Base-by-base conservation (phyloP, 2,113 vertebrate genomes). In the Aplodontia rufa region DNA sequence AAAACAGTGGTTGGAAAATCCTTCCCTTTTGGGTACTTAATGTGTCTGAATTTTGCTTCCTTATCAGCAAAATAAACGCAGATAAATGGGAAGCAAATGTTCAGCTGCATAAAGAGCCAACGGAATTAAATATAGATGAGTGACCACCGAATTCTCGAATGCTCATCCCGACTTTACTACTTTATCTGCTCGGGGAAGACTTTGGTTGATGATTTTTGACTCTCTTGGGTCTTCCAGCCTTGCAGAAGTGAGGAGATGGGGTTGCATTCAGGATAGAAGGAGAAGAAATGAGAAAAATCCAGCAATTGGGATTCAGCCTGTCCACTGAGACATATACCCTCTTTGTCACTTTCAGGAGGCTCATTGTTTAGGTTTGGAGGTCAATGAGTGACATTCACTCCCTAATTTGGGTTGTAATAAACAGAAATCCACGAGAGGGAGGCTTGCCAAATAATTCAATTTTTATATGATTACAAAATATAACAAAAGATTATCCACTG, bases 21-120 rank as follows among this genome's bases (percentile, higher is more conserved):
- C 51, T 86, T 66, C 42, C 35, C 60, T 79, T 86, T 42, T 19
- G 69, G 68, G 20, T 13, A 74, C n/a, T 92, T 74, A 71, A 86
- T 28, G 82, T n/a, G 17, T 49, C 87, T 84, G 53, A 80, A 51
- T 94, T 93, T 90, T 93, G 62, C 42, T 93, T 93, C 60, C 40
- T 62, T 93, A 62, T 92, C 87, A 87, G 14, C 58, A 64, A 94
- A 89, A 89, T 26, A 88, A 96, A 91, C 45, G 96, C 26, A 87
- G n/a, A 69, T 93, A 93, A 95, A 47, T 87, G 87, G 53, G 90
- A 98, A 91, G 47, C 93, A 93, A 94, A 84, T 85, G 66, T 69
- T 90, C 78, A 85, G 37, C n/a, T 58, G 9, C 45, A 47, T 49
- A 40, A 93, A 87, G 47, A 87, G 20, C 26, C 8, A 88, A 95